phyloP scores from a whole-genome alignment of 1,140 invertebrate species.

The Heterodera carotae region DNA sequence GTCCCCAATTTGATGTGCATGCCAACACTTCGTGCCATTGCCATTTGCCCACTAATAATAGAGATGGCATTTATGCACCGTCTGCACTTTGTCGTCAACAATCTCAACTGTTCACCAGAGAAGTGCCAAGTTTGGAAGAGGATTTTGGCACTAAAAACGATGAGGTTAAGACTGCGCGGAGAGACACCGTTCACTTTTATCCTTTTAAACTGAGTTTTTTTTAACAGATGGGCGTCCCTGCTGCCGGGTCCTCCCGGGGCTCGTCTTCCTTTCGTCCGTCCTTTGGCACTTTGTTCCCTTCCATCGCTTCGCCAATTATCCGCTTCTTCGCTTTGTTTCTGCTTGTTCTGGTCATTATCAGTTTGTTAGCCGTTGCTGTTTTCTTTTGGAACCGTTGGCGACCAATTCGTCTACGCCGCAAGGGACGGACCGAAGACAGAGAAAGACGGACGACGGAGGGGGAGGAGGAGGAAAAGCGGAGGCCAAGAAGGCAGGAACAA shows the following conservation, averaged over 20 bases:
- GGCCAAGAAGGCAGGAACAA: background rate
- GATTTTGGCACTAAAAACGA: background rate
- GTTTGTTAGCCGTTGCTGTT: conserved; percentile 3
- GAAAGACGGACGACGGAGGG: background rate
- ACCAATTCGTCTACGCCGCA: background rate
- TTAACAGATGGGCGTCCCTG: no score
- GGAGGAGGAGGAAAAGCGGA: background rate
- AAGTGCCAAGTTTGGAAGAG: background rate
- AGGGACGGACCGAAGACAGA: background rate
- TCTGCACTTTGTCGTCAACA: conserved; percentile 3
- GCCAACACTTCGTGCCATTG: conserved; percentile 50
- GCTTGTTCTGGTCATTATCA: background rate
- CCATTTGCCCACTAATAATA: conserved; percentile 44
- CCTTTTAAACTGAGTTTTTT: background rate
- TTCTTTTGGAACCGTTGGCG: conserved; percentile 20
- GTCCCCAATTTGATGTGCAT: conserved; percentile 41
- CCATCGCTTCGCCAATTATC: background rate
- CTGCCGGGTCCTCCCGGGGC: no score
- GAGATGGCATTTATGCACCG: conserved; percentile 29
- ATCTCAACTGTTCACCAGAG: background rate
- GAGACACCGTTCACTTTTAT: background rate
- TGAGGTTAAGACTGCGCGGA: background rate
- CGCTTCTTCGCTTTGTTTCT: conserved; percentile 20
- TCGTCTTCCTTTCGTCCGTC: background rate
- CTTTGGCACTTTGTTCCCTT: conserved; percentile 18